Percentiles rank a stretch among this genome's conserved stretches.
Conservation (phyloP, 2,888 invertebrate species). For the Plagodis pulveraria region DNA sequence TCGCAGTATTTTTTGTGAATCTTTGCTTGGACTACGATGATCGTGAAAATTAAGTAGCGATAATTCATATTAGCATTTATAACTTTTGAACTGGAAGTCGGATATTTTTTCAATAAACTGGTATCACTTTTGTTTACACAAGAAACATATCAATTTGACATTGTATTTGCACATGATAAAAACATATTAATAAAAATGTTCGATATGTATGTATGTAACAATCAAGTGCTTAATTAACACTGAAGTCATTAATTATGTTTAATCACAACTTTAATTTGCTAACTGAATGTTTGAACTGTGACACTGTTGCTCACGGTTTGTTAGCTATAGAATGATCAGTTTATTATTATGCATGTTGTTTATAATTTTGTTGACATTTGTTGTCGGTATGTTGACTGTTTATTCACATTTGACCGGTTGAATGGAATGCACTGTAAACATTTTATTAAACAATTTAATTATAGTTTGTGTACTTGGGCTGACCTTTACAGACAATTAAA, state of each 20-base stretch:
- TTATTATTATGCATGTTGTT: not conserved
- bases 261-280: no score
- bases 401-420: slow-evolving; percentile 4
- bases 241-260: no score
- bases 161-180: no score
- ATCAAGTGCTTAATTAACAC: no score
- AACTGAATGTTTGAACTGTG: not conserved
- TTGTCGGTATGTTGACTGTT: slow-evolving; percentile 4
- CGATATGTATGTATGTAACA: no score
- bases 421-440: slow-evolving; percentile 1
- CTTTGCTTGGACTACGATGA: slow-evolving; percentile 31
- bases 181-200: no score
- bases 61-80: slow-evolving; percentile 26
- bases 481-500: no score
- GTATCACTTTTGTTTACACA: no score
- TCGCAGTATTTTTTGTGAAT: slow-evolving; percentile 51
- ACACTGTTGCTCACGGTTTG: not conserved
- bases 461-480: no score
- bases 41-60: slow-evolving; percentile 27
- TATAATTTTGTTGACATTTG: slow-evolving; percentile 3
- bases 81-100: not conserved
- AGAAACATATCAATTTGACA: no score
- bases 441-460: not conserved
- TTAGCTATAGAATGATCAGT: not conserved
- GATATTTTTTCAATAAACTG: no score